Evolutionary conservation across 1,140 invertebrate species (phyloP), one percentile per base, ranked within the genome.

Genomic region (Lepidurus couesii): DNA sequence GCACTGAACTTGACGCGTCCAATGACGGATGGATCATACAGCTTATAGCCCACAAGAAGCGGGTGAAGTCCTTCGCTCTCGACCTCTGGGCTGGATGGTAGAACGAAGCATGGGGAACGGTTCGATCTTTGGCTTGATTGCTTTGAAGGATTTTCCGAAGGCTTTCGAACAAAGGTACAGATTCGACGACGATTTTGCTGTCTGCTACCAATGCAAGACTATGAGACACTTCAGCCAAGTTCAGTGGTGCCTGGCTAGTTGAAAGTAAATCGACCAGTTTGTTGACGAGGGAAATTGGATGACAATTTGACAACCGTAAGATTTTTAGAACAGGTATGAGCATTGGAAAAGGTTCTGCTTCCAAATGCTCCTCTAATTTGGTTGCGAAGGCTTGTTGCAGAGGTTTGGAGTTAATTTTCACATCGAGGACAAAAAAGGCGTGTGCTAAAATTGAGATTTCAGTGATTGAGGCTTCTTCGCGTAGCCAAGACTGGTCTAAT

Each of bases 1-100:
- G 44, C 7, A 47, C 13, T 3, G 75, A 73, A 7, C 42, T 16
- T 24, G 78, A 24, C 1, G 16, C 53, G 7, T 16, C 53, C 53
- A 65, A n/a, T 13, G 53, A 65, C 21, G 53, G 21, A 21, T 11
- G 34, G 45, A 79, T 44, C 8, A 79, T 11, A 11, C 78, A 79
- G 4, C 73, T 75, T 5, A 74, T 26, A 1, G 74, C 73, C 78
- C 78, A 79, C 42, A 79, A 42, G 21, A 75, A 75, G 8, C 78
- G 78, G 24, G 78, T 74, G 8, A 79, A 75, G 47, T 79, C 78
- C 44, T 79, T 79, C 6, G 43, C 43, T 10, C 78, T 74, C 16
- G 78, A 47, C 47, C 78, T 75, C 42, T 75, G 13, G 7, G 73
- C 42, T 42, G 78, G 78, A 47, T 79, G 78, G 10, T 75, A 26